Evolutionary conservation across 2,888 invertebrate genomes (phyloP).

Genomic region (Saturnia pavonia): DNA sequence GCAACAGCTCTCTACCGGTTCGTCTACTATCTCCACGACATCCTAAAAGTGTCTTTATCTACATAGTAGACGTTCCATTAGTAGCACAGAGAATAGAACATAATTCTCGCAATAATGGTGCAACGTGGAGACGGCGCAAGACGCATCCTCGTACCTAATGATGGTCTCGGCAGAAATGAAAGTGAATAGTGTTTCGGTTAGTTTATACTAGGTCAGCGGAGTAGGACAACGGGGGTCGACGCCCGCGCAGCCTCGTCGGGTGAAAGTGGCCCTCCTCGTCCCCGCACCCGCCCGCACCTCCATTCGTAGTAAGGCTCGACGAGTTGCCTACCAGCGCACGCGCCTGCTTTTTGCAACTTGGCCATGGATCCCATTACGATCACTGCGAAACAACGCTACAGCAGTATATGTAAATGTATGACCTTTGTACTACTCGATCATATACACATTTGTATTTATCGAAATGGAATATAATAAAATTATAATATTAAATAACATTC

Average conservation of each 20-base stretch:
- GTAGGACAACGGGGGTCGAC: constrained; percentile 78
- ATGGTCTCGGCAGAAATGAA: constrained; percentile 73
- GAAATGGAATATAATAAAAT: constrained; percentile 12
- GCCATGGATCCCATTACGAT: constrained; percentile 80
- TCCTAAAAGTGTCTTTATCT: constrained; percentile 33
- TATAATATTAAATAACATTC: not conserved
- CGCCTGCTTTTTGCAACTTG: constrained; percentile 79
- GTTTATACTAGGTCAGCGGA: constrained; percentile 77
- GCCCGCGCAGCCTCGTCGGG: constrained; percentile 80
- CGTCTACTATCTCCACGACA: constrained; percentile 51
- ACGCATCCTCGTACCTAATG: constrained; percentile 73
- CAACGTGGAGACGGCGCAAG: constrained; percentile 47
- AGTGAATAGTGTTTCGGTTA: constrained; percentile 75
- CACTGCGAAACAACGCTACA: constrained; percentile 72
- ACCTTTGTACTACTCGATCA: constrained; percentile 67
- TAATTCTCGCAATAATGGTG: constrained; percentile 52
- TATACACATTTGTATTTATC: constrained; percentile 33
- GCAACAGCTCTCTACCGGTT: constrained; percentile 63
- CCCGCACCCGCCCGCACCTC: constrained; percentile 51
- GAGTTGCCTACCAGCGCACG: constrained; percentile 69
- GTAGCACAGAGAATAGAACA: constrained; percentile 35
- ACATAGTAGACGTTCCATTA: constrained; percentile 30
- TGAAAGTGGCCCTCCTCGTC: constrained; percentile 75
- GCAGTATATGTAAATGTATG: constrained; percentile 71
- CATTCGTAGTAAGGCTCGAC: constrained; percentile 59